Percentiles rank a stretch among this genome's conserved stretches.
These are phyloP conservation scores for Rhinopomastus cyanomelas DNA, from an alignment of 2,113 vertebrate genomes.

Conservation along the genomic window DNA sequence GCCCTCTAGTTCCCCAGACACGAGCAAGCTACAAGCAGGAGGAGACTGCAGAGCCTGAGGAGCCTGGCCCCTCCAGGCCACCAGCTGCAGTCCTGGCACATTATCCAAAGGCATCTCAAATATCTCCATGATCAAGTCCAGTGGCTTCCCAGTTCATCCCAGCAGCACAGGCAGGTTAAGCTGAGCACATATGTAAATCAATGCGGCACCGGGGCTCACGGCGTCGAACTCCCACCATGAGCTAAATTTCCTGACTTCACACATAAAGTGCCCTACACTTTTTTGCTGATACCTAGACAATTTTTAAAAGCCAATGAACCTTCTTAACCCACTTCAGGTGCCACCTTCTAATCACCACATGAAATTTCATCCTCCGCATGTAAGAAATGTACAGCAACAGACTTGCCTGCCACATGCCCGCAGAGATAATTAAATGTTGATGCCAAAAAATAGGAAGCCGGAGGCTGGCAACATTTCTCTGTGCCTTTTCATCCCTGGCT, in stretches of 20 bases:
- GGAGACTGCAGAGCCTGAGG: neutral
- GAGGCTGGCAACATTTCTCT: constrained; percentile 45
- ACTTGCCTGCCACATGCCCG: constrained; percentile 23
- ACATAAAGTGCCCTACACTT: neutral
- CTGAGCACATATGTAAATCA: neutral
- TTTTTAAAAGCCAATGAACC: constrained; percentile 8
- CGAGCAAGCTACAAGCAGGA: neutral
- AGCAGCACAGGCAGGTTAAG: neutral
- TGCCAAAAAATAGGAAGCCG: constrained; percentile 47
- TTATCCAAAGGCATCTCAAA: neutral
- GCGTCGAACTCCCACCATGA: neutral
- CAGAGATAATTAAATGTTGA: constrained; percentile 50
- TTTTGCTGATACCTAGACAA: neutral
- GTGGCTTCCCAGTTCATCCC: neutral
- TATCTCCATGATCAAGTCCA: neutral
- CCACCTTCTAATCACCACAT: constrained; percentile 17
- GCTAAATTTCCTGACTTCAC: neutral
- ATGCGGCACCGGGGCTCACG: neutral
- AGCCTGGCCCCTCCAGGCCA: neutral
- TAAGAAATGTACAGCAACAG: constrained; percentile 33
- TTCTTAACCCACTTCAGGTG: constrained; percentile 3
- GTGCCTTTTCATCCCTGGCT: constrained; percentile 10
- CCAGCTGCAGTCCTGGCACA: neutral
- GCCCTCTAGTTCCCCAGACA: neutral
- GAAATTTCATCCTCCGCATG: constrained; percentile 9